Percentiles rank a stretch among this genome's conserved stretches.
phyloP scores from a whole-genome alignment of 2,113 vertebrate genomes.

The Gambusia affinis region DNA sequence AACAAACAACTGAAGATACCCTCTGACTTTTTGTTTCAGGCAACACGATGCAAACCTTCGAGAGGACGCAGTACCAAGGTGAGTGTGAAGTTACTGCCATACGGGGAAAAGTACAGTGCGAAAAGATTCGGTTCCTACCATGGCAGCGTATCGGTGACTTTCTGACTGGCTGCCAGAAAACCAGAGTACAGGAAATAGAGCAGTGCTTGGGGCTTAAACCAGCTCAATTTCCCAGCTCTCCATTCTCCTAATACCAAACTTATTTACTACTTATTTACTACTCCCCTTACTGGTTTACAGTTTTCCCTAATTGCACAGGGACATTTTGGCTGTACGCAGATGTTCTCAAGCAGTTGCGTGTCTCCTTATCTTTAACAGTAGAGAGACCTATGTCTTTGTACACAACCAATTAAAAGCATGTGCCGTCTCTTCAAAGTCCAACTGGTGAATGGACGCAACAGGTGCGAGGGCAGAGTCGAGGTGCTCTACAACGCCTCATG shows the following conservation, averaged over 20 bases:
- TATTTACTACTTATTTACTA: constrained; percentile 47
- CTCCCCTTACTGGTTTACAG: constrained; percentile 10
- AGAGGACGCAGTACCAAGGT: constrained; percentile 61
- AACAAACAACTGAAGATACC: constrained; percentile 72
- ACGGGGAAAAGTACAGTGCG: neutral
- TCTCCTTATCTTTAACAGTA: neutral
- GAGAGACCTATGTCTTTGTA: neutral
- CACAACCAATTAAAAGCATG: neutral
- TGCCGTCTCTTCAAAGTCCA: constrained; percentile 76
- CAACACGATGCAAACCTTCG: constrained; percentile 29
- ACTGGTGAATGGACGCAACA: constrained; percentile 86
- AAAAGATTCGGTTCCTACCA: constrained; percentile 6
- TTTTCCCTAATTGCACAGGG: too few species aligned
- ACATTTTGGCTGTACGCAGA: too few species aligned
- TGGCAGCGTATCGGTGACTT: constrained; percentile 15
- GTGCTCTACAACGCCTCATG: constrained; percentile 85
- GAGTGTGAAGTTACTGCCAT: constrained; percentile 32
- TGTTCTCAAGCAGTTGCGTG: neutral
- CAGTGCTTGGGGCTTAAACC: constrained; percentile 48
- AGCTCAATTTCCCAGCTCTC: constrained; percentile 65
- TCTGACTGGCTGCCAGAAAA: constrained; percentile 23
- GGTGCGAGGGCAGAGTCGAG: constrained; percentile 92
- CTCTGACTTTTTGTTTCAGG: constrained; percentile 60
- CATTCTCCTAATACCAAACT: constrained; percentile 61
- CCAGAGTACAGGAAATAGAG: constrained; percentile 28